A percentile compares a stretch with the other conserved stretches of the same genome.
phyloP scores from a whole-genome alignment of 2,113 vertebrate species.

The Oreotrochilus melanogaster region DNA sequence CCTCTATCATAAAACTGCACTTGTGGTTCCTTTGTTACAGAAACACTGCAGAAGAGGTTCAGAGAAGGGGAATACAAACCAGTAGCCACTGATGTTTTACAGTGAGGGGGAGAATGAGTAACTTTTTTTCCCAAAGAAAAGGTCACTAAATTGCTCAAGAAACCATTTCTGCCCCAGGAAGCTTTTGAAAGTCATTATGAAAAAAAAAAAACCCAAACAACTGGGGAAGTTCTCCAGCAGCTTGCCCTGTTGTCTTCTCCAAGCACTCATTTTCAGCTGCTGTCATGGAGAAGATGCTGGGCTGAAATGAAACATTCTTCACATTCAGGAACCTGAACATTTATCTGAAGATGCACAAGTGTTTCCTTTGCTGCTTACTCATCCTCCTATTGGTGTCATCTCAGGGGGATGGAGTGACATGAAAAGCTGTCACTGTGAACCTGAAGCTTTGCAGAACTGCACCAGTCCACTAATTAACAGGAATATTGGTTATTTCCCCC shows the following conservation, averaged over 20 bases:
- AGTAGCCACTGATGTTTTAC: not conserved
- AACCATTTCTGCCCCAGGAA: not conserved
- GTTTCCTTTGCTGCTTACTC: not conserved
- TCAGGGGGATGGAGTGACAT: not conserved
- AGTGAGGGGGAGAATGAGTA: not conserved
- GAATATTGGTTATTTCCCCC: not conserved
- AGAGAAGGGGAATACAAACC: not conserved
- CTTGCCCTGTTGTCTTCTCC: not conserved
- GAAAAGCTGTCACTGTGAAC: not conserved
- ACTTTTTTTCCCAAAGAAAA: not conserved
- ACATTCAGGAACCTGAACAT: not conserved
- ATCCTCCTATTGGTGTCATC: not conserved
- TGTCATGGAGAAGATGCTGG: not conserved
- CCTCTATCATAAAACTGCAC: not conserved
- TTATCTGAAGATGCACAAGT: not conserved
- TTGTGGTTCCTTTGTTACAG: not conserved
- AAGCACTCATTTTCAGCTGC: not conserved
- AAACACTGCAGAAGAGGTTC: not conserved
- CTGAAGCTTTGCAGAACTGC: not conserved
- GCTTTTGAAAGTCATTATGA: not conserved
- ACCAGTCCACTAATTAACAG: not conserved
- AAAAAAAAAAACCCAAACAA: not conserved
- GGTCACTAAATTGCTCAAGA: not conserved
- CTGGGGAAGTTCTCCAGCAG: not conserved
- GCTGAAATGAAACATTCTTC: accelerated